phyloP scores from a whole-genome alignment of 2,888 invertebrate genomes.

The Copidosoma aretas region DNA sequence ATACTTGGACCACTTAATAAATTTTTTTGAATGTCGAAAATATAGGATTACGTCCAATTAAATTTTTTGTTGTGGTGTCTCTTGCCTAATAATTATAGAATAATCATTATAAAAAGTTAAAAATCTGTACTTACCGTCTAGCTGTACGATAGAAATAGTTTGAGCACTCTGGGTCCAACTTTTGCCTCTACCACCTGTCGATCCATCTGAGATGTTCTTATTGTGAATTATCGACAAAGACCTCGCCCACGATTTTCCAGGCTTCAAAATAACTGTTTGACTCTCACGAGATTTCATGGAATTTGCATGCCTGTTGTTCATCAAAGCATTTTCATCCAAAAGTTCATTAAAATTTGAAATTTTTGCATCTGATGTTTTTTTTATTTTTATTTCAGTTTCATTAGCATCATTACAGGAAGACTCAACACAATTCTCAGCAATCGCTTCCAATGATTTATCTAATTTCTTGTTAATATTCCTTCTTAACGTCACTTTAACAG shows the following conservation, averaged over 20 bases:
- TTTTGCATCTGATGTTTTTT: neutral
- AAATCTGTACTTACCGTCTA: conserved; percentile 56
- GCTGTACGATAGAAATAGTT: conserved; percentile 66
- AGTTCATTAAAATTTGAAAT: neutral
- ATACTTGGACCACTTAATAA: too few species aligned
- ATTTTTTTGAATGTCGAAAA: too few species aligned
- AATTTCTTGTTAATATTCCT: conserved; percentile 43
- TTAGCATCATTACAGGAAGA: conserved; percentile 3
- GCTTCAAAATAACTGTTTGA: conserved; percentile 64
- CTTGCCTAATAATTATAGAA: neutral
- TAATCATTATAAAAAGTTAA: neutral
- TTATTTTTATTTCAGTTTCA: conserved; percentile 6
- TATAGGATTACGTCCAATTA: too few species aligned
- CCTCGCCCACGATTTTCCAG: conserved; percentile 75
- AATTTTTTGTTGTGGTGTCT: too few species aligned
- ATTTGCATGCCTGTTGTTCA: conserved; percentile 26
- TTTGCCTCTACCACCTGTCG: conserved; percentile 64
- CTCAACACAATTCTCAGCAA: conserved; percentile 19
- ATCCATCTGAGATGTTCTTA: conserved; percentile 62
- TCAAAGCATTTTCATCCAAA: conserved; percentile 10
- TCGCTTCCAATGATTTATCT: conserved; percentile 31
- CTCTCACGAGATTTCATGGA: neutral
- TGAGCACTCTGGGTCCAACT: conserved; percentile 67
- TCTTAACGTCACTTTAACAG: conserved; percentile 45
- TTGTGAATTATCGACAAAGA: conserved; percentile 68